Conservation (phyloP, 2,113 vertebrate genomes). For the Rhynchopsitta pachyrhyncha region DNA sequence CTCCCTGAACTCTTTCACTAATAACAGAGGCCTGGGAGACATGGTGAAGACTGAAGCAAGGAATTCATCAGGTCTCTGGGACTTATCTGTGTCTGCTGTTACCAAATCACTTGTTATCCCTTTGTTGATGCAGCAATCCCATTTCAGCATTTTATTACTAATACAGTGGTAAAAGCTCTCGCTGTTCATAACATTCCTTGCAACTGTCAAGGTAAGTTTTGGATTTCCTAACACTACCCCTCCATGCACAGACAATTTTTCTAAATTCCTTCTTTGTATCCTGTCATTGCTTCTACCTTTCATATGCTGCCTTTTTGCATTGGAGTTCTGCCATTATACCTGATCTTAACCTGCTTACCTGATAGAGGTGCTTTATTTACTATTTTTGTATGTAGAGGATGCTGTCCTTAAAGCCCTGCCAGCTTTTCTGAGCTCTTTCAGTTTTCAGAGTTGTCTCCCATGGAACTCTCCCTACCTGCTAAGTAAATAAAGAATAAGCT, state of each 20-base stretch:
- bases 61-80: background rate
- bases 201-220: background rate
- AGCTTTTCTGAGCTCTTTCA: background rate
- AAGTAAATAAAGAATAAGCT: background rate
- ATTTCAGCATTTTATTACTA: background rate
- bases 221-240: background rate
- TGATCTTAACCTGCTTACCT: background rate
- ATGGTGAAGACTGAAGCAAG: background rate
- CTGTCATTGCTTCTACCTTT: background rate
- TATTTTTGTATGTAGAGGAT: background rate
- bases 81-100: background rate
- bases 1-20: background rate
- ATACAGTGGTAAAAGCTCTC: background rate
- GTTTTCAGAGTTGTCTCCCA: background rate
- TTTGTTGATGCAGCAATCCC: background rate
- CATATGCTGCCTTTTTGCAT: background rate
- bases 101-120: background rate
- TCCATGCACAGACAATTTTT: background rate
- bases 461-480: background rate
- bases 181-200: background rate
- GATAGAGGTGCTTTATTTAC: background rate
- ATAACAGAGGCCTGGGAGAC: background rate
- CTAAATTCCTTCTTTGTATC: background rate
- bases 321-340: background rate
- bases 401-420: background rate